phyloP scores from a whole-genome alignment of 1,140 invertebrate species.

The Theocolax elegans region DNA sequence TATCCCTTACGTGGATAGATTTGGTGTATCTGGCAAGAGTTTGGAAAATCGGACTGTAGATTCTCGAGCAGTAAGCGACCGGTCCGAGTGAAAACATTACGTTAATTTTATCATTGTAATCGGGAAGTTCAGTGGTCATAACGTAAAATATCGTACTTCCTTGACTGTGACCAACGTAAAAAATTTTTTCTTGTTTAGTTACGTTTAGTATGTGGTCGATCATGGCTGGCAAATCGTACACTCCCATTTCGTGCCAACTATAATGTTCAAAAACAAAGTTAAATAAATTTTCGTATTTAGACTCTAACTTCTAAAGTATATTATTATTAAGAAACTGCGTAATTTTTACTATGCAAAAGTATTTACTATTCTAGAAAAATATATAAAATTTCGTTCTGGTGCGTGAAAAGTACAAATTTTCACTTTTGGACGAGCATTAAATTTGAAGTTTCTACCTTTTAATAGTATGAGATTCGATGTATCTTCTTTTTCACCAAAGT shows the following conservation, averaged over 20 bases:
- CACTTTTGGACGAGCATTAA: no score
- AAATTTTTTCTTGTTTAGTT: slow-evolving; percentile 67
- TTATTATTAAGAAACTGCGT: no score
- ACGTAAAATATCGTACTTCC: slow-evolving; percentile 72
- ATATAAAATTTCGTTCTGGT: no score
- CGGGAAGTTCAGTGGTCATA: slow-evolving; percentile 63
- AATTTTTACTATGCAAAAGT: no score
- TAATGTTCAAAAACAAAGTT: no score
- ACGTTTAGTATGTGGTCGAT: slow-evolving; percentile 59
- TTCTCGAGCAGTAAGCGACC: slow-evolving; percentile 55
- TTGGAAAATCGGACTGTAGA: slow-evolving; percentile 34
- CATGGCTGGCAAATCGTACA: slow-evolving; percentile 44
- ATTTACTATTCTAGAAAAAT: no score
- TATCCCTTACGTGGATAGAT: slow-evolving; percentile 30
- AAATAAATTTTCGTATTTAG: no score
- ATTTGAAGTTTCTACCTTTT: no score
- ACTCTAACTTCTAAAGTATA: no score
- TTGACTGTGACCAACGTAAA: slow-evolving; percentile 75
- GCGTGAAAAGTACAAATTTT: no score
- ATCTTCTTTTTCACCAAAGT: no score
- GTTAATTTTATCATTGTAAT: slow-evolving; percentile 69
- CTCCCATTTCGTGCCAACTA: slow-evolving; percentile 66
- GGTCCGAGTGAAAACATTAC: slow-evolving; percentile 69
- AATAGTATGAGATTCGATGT: no score
- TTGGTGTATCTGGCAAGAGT: not conserved